Base-by-base conservation (phyloP, 1,140 invertebrate genomes). In the Pseudoatta argentina region DNA sequence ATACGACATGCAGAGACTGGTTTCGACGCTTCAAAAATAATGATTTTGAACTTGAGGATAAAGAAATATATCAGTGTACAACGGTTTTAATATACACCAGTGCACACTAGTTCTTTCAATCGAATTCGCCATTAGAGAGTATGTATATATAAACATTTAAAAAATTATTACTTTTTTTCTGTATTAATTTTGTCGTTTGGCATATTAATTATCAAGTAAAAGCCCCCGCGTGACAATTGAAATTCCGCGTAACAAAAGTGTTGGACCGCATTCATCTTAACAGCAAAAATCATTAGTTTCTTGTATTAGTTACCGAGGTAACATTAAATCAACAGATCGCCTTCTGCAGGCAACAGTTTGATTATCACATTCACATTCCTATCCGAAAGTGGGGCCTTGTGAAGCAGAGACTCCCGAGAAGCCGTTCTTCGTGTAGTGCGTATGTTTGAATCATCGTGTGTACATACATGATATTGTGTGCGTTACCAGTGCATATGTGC, bases 251-350 rank as follows among this genome's bases (percentile, higher is more conserved):
- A 21, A 44, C 14, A 7, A 61, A 76, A 59, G 6, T 75, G n/a
- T 64, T 6, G 44, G 8, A 77, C 4, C 16, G 3, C 24, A 4
- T 48, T 63, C 1, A 14, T 75, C 48, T 77, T 8, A 63, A 10
- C 48, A 27, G n/a, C 2, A 24, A 24, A 18, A n/a, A 24, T 81
- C 21, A 3, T 27, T 34, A 14, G 21, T 53, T 0, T 34, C 27
- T 27, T 7, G 3, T 21, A 34, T 8, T 7, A 67, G 21, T 67
- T 79, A 81, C 4, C 66, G 14, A 24, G 14, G 1, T 12, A 39
- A 57, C 24, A 55, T 72, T 82, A 82, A 82, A 71, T 71, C 30
- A 57, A 61, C 18, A 21, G 18, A 30, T 82, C 34, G 21, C 10
- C 51, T 59, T 82, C 1, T 66, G 48, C n/a, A 21, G 7, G 30